Evolutionary conservation across 2,888 invertebrate genomes (phyloP), one percentile per base, ranked within the genome.

Genomic region (Troides oblongomaculatus): DNA sequence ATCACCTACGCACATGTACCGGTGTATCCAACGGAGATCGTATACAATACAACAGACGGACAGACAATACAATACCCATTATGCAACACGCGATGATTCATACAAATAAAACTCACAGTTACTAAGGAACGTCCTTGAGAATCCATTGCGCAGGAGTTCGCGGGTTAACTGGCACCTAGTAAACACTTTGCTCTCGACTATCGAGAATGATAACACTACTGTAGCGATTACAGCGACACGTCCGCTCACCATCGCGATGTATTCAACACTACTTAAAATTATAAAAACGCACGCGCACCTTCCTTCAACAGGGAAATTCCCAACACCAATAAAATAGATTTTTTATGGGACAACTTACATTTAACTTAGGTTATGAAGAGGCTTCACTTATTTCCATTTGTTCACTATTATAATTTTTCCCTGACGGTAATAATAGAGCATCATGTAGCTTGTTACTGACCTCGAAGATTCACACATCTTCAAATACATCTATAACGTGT

Each of bases 141-240:
- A 94, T 75, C 93, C 93, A 75, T 93, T 94, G 74, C 93, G 93
- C 74, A 94, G 78, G 66, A 96, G 84, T 81, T 95, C 96, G 71
- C 94, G 93, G 21, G 95, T 95, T 69, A 95, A 90, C 70, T 96
- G 95, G 80, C 96, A 96, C 85, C 94, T 88, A 2, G 94, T 94
- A 75, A 94, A 94, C 70, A 95, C 93, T 91, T 94, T 95, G 2
- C 84, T 81, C 64, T 90, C 77, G 50, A 81, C 75, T 21, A 81
- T 73, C 72, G 81, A 75, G 74, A 82, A 73, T 74, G 81, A 81
- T 75, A 87, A 72, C 50, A 79, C 73, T 66, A 86, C 66, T 66
- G 86, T 66, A 61, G 81, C 46, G 4, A 81, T 39, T 2, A 80
- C 23, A 39, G 76, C 50, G 21, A 79, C 80, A 78, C 88, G 88